Conservation (phyloP, 92 coral and sea anemone species). For the Siderastrea siderea region DNA sequence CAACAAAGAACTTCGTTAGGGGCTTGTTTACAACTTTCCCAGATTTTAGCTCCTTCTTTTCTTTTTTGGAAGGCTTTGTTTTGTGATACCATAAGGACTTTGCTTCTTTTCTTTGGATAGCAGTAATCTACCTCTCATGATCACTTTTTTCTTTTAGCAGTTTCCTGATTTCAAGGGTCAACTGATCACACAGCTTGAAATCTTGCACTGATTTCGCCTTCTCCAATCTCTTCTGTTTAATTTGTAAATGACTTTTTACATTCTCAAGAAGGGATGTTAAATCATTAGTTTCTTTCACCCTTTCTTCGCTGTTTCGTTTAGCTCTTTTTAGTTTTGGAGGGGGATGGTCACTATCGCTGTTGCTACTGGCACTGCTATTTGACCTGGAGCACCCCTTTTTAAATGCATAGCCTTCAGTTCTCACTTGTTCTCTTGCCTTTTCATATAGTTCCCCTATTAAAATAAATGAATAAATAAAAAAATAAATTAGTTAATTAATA, state of each 20-base stretch:
- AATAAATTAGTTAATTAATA: too few species aligned
- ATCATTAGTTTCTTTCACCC: constrained; percentile 37
- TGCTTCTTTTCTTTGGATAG: constrained; percentile 50
- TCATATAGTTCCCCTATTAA: constrained; percentile 67
- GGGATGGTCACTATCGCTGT: not conserved
- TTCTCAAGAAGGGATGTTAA: constrained; percentile 40
- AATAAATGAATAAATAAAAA: not conserved
- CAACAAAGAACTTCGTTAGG: not conserved
- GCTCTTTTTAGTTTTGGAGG: constrained; percentile 45
- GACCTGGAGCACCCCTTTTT: constrained; percentile 65
- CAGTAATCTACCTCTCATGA: constrained; percentile 56
- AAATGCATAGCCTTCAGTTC: constrained; percentile 30
- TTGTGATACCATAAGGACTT: constrained; percentile 66
- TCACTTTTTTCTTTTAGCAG: constrained; percentile 63
- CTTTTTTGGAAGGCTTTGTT: not conserved
- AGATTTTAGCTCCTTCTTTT: not conserved
- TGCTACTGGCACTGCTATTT: constrained; percentile 22
- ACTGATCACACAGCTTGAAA: constrained; percentile 62
- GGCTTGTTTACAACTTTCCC: constrained; percentile 20
- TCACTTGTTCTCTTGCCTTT: constrained; percentile 63
- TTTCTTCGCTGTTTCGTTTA: constrained; percentile 62
- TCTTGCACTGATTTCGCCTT: constrained; percentile 52
- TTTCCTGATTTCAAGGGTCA: constrained; percentile 45
- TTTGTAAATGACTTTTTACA: constrained; percentile 37
- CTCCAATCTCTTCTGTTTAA: constrained; percentile 55